A percentile compares a stretch with the other conserved stretches of the same genome.
Evolutionary conservation across 2,797 vertebrate genomes (phyloP).

Genomic region (Peromyscus attwateri): DNA sequence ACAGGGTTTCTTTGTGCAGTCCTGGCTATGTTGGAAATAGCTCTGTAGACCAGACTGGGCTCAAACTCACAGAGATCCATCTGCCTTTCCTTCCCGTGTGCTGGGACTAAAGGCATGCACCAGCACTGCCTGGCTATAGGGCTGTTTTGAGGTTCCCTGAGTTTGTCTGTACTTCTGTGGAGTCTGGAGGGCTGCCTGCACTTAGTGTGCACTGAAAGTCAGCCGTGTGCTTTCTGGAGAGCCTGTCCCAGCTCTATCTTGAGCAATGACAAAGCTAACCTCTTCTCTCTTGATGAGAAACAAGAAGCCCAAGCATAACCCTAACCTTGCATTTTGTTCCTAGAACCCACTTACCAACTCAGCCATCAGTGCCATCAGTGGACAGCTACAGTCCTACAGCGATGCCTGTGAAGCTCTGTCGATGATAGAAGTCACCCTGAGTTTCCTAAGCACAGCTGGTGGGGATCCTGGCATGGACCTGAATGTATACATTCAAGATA

Average conservation of each 20-base stretch:
- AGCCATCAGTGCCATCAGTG: constrained; percentile 87
- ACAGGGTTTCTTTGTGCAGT: background rate
- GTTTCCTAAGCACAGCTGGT: constrained; percentile 95
- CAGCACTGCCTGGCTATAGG: background rate
- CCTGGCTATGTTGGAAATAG: background rate
- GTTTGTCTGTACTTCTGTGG: background rate
- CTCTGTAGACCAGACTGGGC: background rate
- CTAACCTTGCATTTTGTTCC: background rate
- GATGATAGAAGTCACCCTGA: constrained; percentile 92
- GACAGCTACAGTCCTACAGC: constrained; percentile 94
- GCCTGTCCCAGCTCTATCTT: accelerated
- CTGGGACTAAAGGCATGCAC: background rate
- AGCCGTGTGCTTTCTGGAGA: background rate
- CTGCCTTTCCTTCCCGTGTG: background rate
- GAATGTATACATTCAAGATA: constrained; percentile 90
- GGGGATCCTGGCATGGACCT: constrained; percentile 91
- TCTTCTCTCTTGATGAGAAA: background rate
- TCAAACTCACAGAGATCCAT: background rate
- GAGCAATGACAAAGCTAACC: background rate
- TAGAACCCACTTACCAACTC: constrained; percentile 91
- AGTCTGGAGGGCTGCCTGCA: background rate
- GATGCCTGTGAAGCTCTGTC: constrained; percentile 95
- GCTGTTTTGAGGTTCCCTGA: background rate
- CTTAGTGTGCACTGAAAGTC: background rate
- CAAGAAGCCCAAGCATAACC: background rate